A percentile compares a stretch with the other conserved stretches of the same genome.
Evolutionary conservation across 2,113 vertebrate species (phyloP).

Genomic region (Apteryx owenii): DNA sequence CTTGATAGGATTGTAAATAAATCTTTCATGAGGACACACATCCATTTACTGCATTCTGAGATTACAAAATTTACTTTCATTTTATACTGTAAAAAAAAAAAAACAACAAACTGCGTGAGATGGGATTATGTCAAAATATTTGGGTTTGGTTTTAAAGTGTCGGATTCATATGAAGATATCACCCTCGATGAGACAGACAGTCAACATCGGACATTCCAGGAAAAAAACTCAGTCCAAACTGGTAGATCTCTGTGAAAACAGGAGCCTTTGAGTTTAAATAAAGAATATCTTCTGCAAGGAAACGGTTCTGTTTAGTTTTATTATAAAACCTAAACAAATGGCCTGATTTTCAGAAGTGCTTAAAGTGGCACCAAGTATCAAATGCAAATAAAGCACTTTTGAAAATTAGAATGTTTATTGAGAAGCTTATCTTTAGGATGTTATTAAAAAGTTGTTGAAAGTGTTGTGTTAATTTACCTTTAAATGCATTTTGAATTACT

Average conservation of each 20-base stretch:
- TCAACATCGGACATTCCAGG: neutral
- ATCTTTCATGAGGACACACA: neutral
- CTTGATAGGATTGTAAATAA: neutral
- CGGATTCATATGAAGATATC: neutral
- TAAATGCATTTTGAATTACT: neutral
- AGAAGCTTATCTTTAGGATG: neutral
- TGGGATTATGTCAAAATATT: neutral
- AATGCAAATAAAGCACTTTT: neutral
- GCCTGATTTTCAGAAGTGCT: constrained; percentile 6
- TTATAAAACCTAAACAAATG: neutral
- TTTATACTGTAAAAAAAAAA: neutral
- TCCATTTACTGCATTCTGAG: neutral
- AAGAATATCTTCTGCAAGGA: neutral
- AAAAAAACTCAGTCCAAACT: neutral
- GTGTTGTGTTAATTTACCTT: neutral
- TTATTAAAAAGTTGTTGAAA: neutral
- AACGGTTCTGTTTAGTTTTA: neutral
- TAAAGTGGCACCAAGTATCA: neutral
- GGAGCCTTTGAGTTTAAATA: neutral
- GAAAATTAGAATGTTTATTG: neutral
- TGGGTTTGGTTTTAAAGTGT: neutral
- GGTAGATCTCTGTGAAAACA: neutral
- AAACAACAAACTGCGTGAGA: neutral
- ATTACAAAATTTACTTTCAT: neutral
- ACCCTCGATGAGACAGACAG: neutral